phyloP scores from a whole-genome alignment of 2,888 invertebrate species.

The Phalera bucephala region DNA sequence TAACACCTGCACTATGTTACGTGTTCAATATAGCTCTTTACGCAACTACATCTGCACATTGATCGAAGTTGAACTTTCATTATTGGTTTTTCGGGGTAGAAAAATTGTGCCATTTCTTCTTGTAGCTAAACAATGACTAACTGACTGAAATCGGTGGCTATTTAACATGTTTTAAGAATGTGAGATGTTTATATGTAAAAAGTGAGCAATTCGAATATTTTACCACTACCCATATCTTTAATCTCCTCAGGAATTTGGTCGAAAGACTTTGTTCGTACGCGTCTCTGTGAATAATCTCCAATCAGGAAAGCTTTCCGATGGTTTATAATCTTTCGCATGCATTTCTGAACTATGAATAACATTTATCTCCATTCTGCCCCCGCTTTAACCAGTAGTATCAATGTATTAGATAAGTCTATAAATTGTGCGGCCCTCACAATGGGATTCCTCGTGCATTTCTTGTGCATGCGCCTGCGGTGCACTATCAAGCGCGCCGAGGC shows the following conservation, averaged over 20 bases:
- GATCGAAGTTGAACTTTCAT: background rate
- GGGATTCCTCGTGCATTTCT: constrained; percentile 66
- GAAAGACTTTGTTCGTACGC: no score
- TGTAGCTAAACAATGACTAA: no score
- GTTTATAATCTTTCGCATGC: constrained; percentile 18
- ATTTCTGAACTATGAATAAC: constrained; percentile 31
- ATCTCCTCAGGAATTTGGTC: no score
- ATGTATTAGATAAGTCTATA: constrained; percentile 63
- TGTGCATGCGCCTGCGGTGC: constrained; percentile 41
- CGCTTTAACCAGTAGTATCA: constrained; percentile 43
- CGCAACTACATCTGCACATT: background rate
- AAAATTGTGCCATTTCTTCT: background rate
- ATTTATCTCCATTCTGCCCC: constrained; percentile 36
- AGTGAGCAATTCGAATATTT: no score
- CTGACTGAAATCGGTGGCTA: no score
- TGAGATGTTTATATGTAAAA: no score
- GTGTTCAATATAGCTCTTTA: constrained; percentile 9
- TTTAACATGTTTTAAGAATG: no score
- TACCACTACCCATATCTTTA: no score
- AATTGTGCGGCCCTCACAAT: constrained; percentile 69
- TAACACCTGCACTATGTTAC: constrained; percentile 45
- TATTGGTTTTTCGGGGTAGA: background rate
- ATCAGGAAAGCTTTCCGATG: constrained; percentile 2
- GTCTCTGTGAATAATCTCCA: no score
- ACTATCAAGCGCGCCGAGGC: constrained; percentile 48